These are phyloP conservation scores for Melanogrammus aeglefinus DNA, from an alignment of 2,797 vertebrate genomes.

Conservation along the genomic window DNA sequence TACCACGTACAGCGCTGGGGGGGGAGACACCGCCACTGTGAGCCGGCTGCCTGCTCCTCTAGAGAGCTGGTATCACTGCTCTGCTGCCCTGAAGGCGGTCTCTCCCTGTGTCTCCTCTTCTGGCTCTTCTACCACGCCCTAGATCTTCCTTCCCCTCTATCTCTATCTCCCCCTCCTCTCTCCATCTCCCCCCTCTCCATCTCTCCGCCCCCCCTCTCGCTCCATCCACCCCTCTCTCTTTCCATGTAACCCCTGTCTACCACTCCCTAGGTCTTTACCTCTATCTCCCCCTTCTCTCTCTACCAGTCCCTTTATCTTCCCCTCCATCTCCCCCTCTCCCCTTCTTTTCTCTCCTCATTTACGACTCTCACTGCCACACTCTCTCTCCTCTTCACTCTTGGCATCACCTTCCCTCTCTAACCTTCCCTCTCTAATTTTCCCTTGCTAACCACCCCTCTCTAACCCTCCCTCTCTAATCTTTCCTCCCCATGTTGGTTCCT, in stretches of 20 bases:
- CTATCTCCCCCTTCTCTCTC: no score
- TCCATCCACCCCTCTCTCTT: not conserved
- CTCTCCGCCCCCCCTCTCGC: no score
- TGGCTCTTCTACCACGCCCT: no score
- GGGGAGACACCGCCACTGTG: not conserved
- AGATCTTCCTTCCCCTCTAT: not conserved
- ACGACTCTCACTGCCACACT: not conserved
- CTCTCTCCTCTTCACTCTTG: not conserved
- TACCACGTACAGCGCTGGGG: conserved; percentile 86
- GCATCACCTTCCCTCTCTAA: no score
- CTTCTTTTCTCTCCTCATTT: not conserved
- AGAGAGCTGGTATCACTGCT: not conserved
- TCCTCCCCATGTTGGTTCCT: not conserved
- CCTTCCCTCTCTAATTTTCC: no score
- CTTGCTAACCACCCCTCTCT: conserved; percentile 49
- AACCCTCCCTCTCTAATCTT: no score
- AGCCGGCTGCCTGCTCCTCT: no score
- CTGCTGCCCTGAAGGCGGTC: not conserved
- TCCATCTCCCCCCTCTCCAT: not conserved
- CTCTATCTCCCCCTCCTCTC: no score
- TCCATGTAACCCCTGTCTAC: no score
- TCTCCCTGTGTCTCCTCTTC: not conserved
- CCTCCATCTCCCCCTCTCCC: no score
- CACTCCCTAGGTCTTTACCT: not conserved
- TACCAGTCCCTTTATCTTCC: not conserved